phyloP scores from a whole-genome alignment of 2,797 vertebrate species.

The Enteromius argenteus region DNA sequence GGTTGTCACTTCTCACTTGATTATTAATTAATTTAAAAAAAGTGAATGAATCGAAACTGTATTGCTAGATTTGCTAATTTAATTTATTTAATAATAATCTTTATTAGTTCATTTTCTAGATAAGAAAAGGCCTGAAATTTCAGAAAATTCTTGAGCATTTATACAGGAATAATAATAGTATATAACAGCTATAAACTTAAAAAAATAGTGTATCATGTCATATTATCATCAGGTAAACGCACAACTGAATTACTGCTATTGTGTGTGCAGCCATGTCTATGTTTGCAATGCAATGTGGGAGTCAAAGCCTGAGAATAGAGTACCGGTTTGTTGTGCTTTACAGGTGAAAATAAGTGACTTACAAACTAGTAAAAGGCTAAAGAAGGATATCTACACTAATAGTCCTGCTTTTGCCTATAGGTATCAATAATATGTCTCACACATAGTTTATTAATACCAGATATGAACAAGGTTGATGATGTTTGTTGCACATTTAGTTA shows the following conservation, averaged over 20 bases:
- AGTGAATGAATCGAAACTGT: background rate
- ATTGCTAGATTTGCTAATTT: background rate
- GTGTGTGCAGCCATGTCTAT: background rate
- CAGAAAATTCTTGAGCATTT: no score
- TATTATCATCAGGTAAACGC: no score
- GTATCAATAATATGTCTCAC: background rate
- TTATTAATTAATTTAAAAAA: background rate
- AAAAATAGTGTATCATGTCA: no score
- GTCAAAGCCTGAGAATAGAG: background rate
- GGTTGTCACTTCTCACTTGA: background rate
- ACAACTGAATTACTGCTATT: no score
- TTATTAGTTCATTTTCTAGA: background rate
- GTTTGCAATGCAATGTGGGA: background rate
- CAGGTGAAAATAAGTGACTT: background rate
- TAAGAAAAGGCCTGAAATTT: no score
- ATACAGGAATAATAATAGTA: no score
- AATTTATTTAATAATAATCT: background rate
- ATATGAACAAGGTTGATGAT: background rate
- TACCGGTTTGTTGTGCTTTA: background rate
- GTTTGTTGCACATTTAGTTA: background rate
- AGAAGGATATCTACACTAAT: background rate
- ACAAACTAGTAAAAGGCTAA: background rate
- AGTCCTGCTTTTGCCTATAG: background rate
- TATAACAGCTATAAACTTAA: no score
- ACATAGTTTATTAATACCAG: background rate